Evolutionary conservation across 1,140 invertebrate species (phyloP).

Genomic region (Anastrepha obliqua): DNA sequence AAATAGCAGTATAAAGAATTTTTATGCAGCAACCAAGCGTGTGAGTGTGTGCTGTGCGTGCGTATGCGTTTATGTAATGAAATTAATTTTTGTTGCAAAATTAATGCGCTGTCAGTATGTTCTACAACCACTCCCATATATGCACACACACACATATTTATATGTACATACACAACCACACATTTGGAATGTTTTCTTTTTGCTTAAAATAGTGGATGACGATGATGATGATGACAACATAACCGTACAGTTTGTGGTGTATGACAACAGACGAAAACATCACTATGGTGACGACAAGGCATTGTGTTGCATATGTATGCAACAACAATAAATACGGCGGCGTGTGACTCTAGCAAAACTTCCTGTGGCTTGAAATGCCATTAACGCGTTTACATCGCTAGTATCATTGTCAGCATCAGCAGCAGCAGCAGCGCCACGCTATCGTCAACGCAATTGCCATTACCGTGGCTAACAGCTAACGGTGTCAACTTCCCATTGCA

Average conservation of each 20-base stretch:
- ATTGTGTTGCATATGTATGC: neutral
- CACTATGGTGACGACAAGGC: neutral
- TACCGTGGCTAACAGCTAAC: neutral
- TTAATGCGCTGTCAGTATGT: conserved; percentile 6
- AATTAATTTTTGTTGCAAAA: conserved; percentile 32
- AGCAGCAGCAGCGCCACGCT: neutral
- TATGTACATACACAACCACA: neutral
- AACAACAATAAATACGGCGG: neutral
- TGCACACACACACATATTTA: neutral
- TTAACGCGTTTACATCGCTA: conserved; percentile 38
- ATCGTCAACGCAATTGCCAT: neutral
- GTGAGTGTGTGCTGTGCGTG: neutral
- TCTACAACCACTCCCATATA: neutral
- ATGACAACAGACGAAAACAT: neutral
- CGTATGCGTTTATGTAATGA: neutral
- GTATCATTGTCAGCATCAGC: neutral
- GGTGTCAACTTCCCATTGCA: neutral
- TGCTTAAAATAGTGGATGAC: neutral
- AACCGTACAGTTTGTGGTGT: conserved; percentile 18
- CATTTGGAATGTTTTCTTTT: neutral
- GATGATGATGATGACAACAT: conserved; percentile 1
- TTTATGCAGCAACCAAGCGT: neutral
- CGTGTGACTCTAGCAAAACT: conserved; percentile 10
- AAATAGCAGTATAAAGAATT: neutral
- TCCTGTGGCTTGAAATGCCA: conserved; percentile 29